Conservation (phyloP, 2,888 invertebrate species). For the Heteromurus nitidus region DNA sequence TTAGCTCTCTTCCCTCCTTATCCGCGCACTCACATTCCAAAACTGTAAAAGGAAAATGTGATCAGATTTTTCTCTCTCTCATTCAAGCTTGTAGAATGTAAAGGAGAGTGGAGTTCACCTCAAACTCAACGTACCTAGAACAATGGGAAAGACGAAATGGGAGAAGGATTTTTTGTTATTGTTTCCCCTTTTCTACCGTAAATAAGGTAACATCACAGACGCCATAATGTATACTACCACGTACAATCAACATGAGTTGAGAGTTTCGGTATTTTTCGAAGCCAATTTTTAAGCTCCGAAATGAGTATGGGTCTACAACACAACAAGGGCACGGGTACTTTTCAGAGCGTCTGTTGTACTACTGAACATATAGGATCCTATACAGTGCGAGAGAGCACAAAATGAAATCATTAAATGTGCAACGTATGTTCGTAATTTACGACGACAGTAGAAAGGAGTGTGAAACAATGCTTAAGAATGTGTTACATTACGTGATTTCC, state of each 20-base stretch:
- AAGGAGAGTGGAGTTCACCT: background rate
- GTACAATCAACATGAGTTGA: background rate
- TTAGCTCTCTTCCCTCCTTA: background rate
- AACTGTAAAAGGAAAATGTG: background rate
- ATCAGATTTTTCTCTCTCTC: background rate
- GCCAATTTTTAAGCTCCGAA: constrained; percentile 18
- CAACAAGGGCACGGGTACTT: background rate
- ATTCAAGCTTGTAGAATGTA: background rate
- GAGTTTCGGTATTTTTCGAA: constrained; percentile 13
- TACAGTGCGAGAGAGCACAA: background rate
- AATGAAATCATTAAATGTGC: constrained; percentile 70
- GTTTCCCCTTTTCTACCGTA: background rate
- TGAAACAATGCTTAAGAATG: constrained; percentile 45
- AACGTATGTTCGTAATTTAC: constrained; percentile 69
- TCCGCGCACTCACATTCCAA: background rate
- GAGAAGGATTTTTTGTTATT: constrained; percentile 1
- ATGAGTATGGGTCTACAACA: background rate
- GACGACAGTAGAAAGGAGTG: constrained; percentile 37
- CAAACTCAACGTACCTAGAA: background rate
- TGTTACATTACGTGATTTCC: constrained; percentile 52
- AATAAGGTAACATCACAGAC: constrained; percentile 5
- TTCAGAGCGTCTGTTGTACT: background rate
- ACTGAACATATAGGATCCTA: background rate
- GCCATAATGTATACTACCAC: background rate
- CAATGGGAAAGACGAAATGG: background rate